Conservation (phyloP, 2,113 vertebrate genomes). For the Nesogale talazaci region DNA sequence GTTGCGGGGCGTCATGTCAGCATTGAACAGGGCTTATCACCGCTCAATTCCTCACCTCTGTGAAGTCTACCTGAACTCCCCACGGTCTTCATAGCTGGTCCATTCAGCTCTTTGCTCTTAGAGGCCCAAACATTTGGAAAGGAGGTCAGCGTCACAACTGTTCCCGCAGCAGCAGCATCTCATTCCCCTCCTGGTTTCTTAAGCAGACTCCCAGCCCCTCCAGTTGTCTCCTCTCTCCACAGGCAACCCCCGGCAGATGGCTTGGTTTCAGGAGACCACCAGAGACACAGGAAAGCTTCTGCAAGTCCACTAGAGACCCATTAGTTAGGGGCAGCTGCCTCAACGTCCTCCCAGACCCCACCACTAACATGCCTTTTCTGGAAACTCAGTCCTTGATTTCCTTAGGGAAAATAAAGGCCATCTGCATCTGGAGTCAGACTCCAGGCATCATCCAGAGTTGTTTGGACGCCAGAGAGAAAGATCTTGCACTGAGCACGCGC, state of each 20-base stretch:
- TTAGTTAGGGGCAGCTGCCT: conserved; percentile 68
- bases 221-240: conserved; percentile 36
- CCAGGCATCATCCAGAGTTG: neutral
- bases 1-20: neutral
- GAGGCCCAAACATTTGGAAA: neutral
- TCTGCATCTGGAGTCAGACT: conserved; percentile 68
- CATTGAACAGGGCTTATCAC: neutral
- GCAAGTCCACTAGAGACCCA: conserved; percentile 79
- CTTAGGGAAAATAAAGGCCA: conserved; percentile 43
- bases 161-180: accelerated
- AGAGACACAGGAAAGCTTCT: conserved; percentile 68
- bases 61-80: neutral
- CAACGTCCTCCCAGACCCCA: neutral
- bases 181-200: neutral
- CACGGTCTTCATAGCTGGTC: neutral
- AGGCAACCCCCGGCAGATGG: conserved; percentile 66
- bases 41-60: neutral
- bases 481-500: conserved; percentile 6
- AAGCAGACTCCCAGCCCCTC: neutral
- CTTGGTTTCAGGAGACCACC: conserved; percentile 51
- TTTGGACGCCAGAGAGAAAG: neutral
- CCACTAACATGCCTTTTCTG: conserved; percentile 63
- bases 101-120: neutral
- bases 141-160: neutral
- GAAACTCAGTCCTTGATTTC: conserved; percentile 76